Evolutionary conservation across 2,797 vertebrate species (phyloP).

Genomic region (Arnoldichthys spilopterus): DNA sequence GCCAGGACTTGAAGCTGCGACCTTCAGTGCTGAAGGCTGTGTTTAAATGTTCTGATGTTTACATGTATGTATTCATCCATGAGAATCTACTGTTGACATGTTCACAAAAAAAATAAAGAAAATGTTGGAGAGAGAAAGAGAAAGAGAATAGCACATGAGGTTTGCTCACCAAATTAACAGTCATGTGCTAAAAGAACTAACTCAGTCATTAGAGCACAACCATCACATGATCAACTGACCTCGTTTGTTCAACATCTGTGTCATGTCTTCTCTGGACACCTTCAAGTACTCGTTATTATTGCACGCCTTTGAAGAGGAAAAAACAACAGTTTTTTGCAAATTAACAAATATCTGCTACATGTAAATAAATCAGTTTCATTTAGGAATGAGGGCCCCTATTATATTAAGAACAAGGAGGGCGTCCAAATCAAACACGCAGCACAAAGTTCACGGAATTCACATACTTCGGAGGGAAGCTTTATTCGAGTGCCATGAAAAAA

Average conservation of each 20-base stretch:
- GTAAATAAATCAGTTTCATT: constrained; percentile 1
- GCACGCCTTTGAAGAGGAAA: constrained; percentile 75
- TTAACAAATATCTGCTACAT: background rate
- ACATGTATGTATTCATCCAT: too few relatives aligned
- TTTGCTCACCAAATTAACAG: background rate
- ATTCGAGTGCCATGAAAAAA: background rate
- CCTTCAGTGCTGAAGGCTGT: too few relatives aligned
- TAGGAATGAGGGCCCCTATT: background rate
- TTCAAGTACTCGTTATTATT: constrained; percentile 84
- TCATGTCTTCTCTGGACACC: constrained; percentile 79
- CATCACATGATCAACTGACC: constrained; percentile 50
- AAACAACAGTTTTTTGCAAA: background rate
- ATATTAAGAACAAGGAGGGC: background rate
- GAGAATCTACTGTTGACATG: too few relatives aligned
- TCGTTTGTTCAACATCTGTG: constrained; percentile 69
- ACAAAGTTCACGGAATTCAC: constrained; percentile 5
- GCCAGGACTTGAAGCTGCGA: too few relatives aligned
- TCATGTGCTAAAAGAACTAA: background rate
- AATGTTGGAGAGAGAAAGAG: too few relatives aligned
- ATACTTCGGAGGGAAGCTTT: background rate
- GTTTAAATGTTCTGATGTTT: too few relatives aligned
- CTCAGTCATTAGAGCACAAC: background rate
- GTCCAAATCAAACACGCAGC: background rate
- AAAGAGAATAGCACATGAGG: background rate
- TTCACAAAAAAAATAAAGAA: background rate